Conservation (phyloP, 2,113 vertebrate genomes). For the Ptilonorhynchus violaceus region DNA sequence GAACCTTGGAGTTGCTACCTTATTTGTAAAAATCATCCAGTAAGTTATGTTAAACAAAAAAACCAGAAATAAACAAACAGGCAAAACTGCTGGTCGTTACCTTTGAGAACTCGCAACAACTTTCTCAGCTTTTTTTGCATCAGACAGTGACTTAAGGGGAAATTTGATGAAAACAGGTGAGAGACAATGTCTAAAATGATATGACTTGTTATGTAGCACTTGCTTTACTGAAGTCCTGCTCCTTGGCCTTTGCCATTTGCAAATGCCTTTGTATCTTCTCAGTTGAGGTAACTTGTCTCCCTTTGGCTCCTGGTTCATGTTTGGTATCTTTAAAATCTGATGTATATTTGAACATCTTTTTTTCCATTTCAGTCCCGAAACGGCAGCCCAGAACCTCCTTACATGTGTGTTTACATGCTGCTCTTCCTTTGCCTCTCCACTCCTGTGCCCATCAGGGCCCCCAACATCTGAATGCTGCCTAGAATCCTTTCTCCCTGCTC, state of each 20-base stretch:
- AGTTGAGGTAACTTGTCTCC: background rate
- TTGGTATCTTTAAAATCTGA: background rate
- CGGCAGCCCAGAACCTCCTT: background rate
- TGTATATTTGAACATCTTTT: background rate
- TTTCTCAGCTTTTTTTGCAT: background rate
- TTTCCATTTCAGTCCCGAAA: background rate
- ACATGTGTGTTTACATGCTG: background rate
- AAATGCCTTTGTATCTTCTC: conserved; percentile 5
- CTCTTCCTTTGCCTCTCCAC: background rate
- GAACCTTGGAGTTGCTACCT: background rate
- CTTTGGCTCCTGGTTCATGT: background rate
- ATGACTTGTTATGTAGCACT: background rate
- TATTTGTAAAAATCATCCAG: background rate
- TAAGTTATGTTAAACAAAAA: background rate
- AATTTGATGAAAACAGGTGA: background rate
- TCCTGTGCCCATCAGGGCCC: background rate
- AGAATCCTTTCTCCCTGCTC: background rate
- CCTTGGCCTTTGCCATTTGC: conserved; percentile 23
- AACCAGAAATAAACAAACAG: background rate
- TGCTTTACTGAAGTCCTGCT: conserved; percentile 2
- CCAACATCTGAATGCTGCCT: background rate
- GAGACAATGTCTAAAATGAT: background rate
- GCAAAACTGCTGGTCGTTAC: background rate
- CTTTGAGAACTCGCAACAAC: background rate
- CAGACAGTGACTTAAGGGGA: background rate